Conservation (phyloP, 1,140 invertebrate species). For the Phthorimaea operculella region DNA sequence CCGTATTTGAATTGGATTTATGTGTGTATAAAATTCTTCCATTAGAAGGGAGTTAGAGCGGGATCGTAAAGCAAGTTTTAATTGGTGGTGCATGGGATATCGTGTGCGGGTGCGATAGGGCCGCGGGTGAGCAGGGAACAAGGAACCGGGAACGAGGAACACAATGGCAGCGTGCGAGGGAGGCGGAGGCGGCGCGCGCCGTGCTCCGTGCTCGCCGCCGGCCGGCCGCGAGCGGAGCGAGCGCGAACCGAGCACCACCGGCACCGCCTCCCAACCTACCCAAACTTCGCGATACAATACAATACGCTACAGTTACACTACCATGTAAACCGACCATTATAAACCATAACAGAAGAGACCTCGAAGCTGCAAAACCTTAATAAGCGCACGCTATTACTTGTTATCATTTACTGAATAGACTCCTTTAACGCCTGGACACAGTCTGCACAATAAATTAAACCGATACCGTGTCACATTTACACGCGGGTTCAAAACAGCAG, state of each 20-base stretch:
- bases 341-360: too few relatives aligned
- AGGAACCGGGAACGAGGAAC: constrained; percentile 7
- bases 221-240: constrained; percentile 30
- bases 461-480: neutral
- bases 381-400: too few relatives aligned
- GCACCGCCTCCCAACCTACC: constrained; percentile 20
- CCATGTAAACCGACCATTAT: neutral
- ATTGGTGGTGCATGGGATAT: constrained; percentile 31
- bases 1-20: constrained; percentile 18
- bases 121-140: constrained; percentile 3
- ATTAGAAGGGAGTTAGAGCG: constrained; percentile 35
- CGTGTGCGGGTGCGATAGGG: constrained; percentile 17
- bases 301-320: neutral
- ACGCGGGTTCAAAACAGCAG: neutral
- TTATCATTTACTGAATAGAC: too few relatives aligned
- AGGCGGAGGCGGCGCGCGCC: constrained; percentile 48
- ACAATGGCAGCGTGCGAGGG: constrained; percentile 51
- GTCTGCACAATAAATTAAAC: neutral
- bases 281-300: constrained; percentile 17
- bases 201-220: constrained; percentile 20
- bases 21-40: constrained; percentile 23
- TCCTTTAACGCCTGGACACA: too few relatives aligned
- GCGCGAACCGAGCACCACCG: constrained; percentile 14
- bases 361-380: too few relatives aligned
- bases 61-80: constrained; percentile 42